phyloP scores from a whole-genome alignment of 2,113 vertebrate genomes.

The Lamprotornis superbus region DNA sequence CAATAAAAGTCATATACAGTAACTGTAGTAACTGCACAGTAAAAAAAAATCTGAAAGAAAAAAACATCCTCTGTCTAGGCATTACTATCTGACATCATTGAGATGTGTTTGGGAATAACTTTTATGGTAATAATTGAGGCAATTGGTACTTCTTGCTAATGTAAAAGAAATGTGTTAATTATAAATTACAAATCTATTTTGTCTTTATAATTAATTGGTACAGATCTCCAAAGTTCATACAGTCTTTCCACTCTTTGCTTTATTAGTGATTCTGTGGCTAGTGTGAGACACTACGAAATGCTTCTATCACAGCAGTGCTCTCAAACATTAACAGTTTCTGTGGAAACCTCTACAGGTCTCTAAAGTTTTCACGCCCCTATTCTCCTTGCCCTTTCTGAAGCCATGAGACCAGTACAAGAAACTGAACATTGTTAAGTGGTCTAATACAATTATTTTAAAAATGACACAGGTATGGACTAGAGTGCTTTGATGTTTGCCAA shows the following conservation, averaged over 20 bases:
- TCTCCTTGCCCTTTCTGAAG: background rate
- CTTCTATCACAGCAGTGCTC: background rate
- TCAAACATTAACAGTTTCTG: background rate
- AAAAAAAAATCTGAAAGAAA: background rate
- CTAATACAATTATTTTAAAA: background rate
- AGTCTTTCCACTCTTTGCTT: background rate
- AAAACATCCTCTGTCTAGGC: background rate
- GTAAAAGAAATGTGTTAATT: background rate
- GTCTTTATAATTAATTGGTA: background rate
- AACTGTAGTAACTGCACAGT: background rate
- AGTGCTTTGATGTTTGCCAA: background rate
- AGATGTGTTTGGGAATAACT: background rate
- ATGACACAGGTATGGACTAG: background rate
- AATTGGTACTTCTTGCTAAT: background rate
- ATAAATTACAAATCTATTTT: background rate
- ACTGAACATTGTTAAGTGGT: background rate
- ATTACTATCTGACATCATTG: background rate
- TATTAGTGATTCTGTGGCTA: background rate
- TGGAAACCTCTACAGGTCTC: background rate
- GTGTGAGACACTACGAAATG: background rate
- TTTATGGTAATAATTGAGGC: background rate
- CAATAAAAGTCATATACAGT: background rate
- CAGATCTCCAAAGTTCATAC: background rate
- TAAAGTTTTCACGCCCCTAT: background rate
- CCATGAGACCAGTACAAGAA: background rate